Evolutionary conservation across 2,888 invertebrate genomes (phyloP), one percentile per base, ranked within the genome.

Genomic region (Tolmerus cingulatus): DNA sequence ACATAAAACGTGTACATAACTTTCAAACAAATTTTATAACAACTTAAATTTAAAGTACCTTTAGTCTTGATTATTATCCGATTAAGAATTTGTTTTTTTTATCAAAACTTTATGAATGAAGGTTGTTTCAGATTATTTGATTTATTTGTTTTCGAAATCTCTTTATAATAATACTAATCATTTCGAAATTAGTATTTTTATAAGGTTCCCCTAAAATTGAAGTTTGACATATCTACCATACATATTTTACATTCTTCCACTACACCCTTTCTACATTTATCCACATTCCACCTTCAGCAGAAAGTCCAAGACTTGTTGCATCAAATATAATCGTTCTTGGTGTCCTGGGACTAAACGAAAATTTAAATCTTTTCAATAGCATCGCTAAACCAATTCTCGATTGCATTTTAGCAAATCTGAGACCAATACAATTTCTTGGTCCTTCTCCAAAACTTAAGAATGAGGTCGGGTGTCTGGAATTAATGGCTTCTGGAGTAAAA

Each of bases 401-500:
- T 74, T 91, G 91, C 91, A 92, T 91, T 87, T 90, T 90, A 0
- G 91, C 92, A 78, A 92, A 92, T 46, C 92, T 90, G 89, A 91
- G 87, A 3, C 92, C 92, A 74, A 92, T 89, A 84, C 92, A 92
- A 84, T 91, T 91, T 0, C 92, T 88, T 0, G 92, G 92, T 0
- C 92, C 92, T 40, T 92, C 91, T 2, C 92, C 92, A 74, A 92
- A 92, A 0, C 92, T 90, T 23, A 92, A 81, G 90, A 90, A 92
- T 19, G 90, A 89, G 0, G 90, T 88, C 0, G 91, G 90, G 87
- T 94, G 94, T 79, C 94, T 91, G 57, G 92, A 93, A 0, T 93
- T 91, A 78, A 94, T 94, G 37, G 93, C 94, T 88, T 94, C 94
- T 0, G 93, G 91, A 0, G n/a, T 43, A 88, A 94, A 94, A 74